These are phyloP conservation scores for Noctua comes DNA, from an alignment of 2,888 invertebrate genomes.

Conservation along the genomic window DNA sequence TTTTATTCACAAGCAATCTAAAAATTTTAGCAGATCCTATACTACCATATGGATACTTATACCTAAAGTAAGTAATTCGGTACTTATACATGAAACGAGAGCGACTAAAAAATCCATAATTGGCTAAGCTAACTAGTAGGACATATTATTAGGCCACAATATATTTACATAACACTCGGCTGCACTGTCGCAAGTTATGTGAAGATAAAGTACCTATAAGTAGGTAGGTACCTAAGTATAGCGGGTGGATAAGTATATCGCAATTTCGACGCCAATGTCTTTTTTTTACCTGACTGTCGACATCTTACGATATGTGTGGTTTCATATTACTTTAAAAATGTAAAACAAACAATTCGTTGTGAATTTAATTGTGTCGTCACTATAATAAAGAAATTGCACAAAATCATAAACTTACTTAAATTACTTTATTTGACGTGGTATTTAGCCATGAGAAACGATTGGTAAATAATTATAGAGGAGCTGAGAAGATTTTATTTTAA, in stretches of 20 bases:
- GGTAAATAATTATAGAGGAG: slow-evolving; percentile 53
- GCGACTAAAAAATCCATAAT: slow-evolving; percentile 6
- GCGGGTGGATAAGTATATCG: slow-evolving; percentile 58
- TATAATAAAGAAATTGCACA: slow-evolving; percentile 60
- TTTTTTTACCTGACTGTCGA: slow-evolving; percentile 66
- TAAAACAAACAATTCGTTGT: slow-evolving; percentile 71
- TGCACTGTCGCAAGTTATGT: slow-evolving; percentile 55
- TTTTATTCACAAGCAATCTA: not conserved
- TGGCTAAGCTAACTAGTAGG: not conserved
- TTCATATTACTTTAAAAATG: slow-evolving; percentile 60
- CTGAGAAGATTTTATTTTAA: slow-evolving; percentile 25
- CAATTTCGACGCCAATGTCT: slow-evolving; percentile 54
- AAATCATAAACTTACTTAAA: slow-evolving; percentile 40
- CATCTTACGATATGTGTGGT: slow-evolving; percentile 53
- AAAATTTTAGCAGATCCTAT: slow-evolving; percentile 7
- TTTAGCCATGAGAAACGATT: slow-evolving; percentile 50
- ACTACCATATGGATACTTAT: not conserved
- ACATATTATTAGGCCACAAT: slow-evolving; percentile 54
- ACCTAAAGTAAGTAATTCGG: not conserved
- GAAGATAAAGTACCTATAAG: slow-evolving; percentile 42
- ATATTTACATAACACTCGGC: slow-evolving; percentile 59
- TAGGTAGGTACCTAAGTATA: slow-evolving; percentile 15
- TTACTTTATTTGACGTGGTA: slow-evolving; percentile 38
- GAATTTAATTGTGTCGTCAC: slow-evolving; percentile 62
- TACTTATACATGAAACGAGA: slow-evolving; percentile 3